Base-by-base conservation (phyloP, 2,797 vertebrate species). In the Lophura swinhoii region DNA sequence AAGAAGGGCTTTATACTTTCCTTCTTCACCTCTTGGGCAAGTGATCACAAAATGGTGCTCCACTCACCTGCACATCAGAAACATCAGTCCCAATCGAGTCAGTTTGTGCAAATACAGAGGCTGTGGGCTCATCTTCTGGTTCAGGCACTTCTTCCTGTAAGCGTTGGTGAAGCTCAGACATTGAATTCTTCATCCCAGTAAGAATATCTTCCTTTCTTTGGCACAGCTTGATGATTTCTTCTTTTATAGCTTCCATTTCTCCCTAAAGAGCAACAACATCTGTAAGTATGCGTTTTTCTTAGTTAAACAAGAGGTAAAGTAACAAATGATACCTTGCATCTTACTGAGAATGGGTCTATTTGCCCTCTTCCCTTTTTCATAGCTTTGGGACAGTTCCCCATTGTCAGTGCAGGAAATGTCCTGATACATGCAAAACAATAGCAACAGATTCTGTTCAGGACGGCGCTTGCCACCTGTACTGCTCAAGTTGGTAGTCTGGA, bases 191-290 rank as follows among this genome's bases (percentile, higher is more conserved):
- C 95, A 98, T 95, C 53, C 44, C 28, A 0, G 71, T 83, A 39
- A 98, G 63, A 44, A 98, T 67, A 69, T 97, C 97, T 82, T 98
- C 97, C 71, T 98, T 98, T 68, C 88, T 97, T 92, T 97, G 97
- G 82, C 96, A 97, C 39, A 98, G 91, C 69, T 90, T 93, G 88
- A 97, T 81, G 69, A 98, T 96, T 91, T 96, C 96, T 87, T 95
- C 93, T 86, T 97, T 97, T 62, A 97, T 49, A 43, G 56, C 76
- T 95, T 97, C 93, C 14, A 95, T 88, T 90, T 97, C 96, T 89
- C 94, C 97, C 98, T 98, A 90, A 37, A 64, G 43, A 93, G 62
- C 82, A 96, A 96, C 35, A 73, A 89, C 17, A 88, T 24, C 46
- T 49, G 29, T 95, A 90, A 94, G 58, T 35, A 92, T 15, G 39